These are phyloP conservation scores for Ciconia maguari DNA, from an alignment of 2,113 vertebrate genomes.

Conservation along the genomic window DNA sequence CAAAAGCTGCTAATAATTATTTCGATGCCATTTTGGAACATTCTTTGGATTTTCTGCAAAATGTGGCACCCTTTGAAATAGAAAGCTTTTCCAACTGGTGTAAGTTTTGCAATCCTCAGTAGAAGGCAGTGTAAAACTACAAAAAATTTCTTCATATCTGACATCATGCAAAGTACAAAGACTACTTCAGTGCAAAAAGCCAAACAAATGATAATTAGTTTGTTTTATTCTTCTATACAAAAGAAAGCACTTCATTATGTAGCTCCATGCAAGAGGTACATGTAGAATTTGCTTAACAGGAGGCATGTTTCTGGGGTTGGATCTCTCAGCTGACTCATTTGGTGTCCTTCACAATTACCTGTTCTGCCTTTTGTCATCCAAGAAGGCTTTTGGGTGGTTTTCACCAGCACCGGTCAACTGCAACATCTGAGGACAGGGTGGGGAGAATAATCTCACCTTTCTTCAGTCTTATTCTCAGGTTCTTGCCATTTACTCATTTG, in stretches of 20 bases:
- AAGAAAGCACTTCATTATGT: background rate
- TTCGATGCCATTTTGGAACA: background rate
- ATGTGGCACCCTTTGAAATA: background rate
- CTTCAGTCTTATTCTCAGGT: background rate
- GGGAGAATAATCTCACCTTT: background rate
- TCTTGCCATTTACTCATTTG: background rate
- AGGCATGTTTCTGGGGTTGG: background rate
- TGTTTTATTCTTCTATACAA: background rate
- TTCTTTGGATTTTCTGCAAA: background rate
- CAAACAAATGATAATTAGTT: background rate
- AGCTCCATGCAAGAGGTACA: background rate
- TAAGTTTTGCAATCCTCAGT: constrained; percentile 5
- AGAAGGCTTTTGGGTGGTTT: background rate
- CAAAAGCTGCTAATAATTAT: background rate
- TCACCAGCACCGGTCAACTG: background rate
- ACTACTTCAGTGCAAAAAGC: background rate
- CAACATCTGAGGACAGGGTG: background rate
- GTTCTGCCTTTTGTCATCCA: background rate
- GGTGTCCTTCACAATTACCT: background rate
- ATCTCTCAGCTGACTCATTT: background rate
- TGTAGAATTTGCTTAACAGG: background rate
- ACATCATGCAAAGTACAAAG: background rate
- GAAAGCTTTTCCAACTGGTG: background rate
- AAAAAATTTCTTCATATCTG: background rate
- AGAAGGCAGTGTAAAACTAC: constrained; percentile 44